Evolutionary conservation across 1,140 invertebrate species (phyloP).

Genomic region (Sycobia sp.): DNA sequence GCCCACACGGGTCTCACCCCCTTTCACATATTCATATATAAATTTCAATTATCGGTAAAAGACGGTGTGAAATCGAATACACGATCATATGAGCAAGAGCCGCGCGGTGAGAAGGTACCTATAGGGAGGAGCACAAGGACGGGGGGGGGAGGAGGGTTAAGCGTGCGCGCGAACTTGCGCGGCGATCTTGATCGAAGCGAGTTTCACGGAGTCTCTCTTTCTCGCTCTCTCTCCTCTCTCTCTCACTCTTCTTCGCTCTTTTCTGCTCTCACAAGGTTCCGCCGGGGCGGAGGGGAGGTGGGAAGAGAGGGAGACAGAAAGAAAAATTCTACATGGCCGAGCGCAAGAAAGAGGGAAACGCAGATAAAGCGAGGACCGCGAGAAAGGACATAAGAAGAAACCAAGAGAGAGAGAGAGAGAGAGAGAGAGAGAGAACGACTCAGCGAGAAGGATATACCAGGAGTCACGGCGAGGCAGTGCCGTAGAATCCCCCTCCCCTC

Average conservation of each 20-base stretch:
- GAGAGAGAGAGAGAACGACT: no score
- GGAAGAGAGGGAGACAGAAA: constrained; percentile 14
- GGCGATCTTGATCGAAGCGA: constrained; percentile 32
- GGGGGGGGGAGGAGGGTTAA: neutral
- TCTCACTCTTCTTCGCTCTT: neutral
- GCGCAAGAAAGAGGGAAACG: constrained; percentile 22
- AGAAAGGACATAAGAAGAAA: constrained; percentile 1
- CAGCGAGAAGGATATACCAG: no score
- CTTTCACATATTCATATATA: constrained; percentile 25
- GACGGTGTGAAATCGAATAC: constrained; percentile 30
- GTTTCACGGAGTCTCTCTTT: constrained; percentile 23
- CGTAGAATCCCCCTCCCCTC: constrained; percentile 4
- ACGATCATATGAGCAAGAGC: constrained; percentile 23
- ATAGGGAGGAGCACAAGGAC: no score
- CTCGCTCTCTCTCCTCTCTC: neutral
- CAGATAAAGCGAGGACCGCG: constrained; percentile 23
- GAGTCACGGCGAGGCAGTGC: constrained; percentile 17
- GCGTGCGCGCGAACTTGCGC: constrained; percentile 5
- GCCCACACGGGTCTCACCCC: neutral
- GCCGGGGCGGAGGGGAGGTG: neutral
- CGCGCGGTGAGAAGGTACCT: neutral
- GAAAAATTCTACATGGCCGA: neutral
- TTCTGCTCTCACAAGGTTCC: neutral
- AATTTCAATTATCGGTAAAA: constrained; percentile 36
- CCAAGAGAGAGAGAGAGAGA: neutral